These are phyloP conservation scores for Drosophila mayri DNA, from an alignment of 1,140 invertebrate species.

Conservation along the genomic window DNA sequence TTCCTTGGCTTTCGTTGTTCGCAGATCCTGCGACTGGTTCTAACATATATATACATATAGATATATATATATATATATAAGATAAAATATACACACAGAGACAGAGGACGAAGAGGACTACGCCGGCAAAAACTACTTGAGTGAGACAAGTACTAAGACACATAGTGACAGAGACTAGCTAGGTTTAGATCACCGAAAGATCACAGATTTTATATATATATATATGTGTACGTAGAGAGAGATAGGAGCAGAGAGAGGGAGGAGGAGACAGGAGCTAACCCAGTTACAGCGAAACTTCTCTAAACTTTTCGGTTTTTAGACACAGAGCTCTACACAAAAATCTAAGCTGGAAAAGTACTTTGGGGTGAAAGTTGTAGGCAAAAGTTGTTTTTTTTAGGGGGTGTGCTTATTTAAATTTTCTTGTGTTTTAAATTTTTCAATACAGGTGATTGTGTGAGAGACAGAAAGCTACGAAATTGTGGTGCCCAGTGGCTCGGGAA, in stretches of 20 bases:
- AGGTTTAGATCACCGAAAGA: constrained; percentile 38
- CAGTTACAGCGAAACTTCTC: constrained; percentile 15
- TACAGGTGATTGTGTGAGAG: constrained; percentile 21
- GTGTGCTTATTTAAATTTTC: constrained; percentile 10
- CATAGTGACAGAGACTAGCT: constrained; percentile 38
- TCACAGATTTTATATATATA: constrained; percentile 16
- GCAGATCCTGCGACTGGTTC: neutral
- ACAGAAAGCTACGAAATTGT: constrained; percentile 22
- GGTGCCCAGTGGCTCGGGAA: constrained; percentile 13
- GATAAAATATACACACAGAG: constrained; percentile 25
- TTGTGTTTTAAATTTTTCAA: neutral
- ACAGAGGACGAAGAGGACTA: constrained; percentile 16
- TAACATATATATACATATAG: too few species aligned
- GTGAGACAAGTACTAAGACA: constrained; percentile 42
- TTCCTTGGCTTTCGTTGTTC: constrained; percentile 18
- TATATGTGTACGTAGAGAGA: neutral
- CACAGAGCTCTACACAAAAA: constrained; percentile 34
- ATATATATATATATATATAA: neutral
- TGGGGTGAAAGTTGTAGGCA: constrained; percentile 12
- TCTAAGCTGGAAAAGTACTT: constrained; percentile 28
- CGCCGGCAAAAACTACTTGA: constrained; percentile 28
- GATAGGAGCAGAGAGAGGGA: neutral
- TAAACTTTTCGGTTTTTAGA: constrained; percentile 18
- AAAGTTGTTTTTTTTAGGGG: neutral
- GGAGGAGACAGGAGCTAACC: constrained; percentile 34